Base-by-base conservation (phyloP, 2,888 invertebrate species). In the Empis stercorea region DNA sequence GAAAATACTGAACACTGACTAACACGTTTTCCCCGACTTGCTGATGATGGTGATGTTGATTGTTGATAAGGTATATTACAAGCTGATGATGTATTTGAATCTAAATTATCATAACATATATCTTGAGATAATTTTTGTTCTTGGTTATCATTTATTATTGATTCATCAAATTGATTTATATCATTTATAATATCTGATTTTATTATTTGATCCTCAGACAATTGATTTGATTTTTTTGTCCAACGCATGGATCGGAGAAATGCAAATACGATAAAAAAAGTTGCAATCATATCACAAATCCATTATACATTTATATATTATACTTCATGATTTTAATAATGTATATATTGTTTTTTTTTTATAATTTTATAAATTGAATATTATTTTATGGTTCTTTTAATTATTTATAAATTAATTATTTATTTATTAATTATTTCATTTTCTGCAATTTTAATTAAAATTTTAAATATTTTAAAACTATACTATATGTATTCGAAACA, bases 211-310 rank as follows among this genome's bases (percentile, higher is more conserved):
- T 36, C 15, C 7, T n/a, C 37, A 15, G 15, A 11, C 37, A 34
- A 34, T 34, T 13, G 34, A 43, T 41, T 50, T 15, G 49, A 14
- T 46, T 51, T 45, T 43, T 23, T 40, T 23, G n/a, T 61, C 68
- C 68, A 68, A 57, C 64, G 65, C 52, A 69, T 62, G 55, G 68
- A 65, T 56, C 68, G 66, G 57, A 69, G 61, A 61, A 69, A 64
- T 61, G 66, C 64, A 59, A 66, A 66, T 50, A 69, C 60, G 51
- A 69, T 64, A 55, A 69, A 68, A 52, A 69, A 57, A 51, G 68
- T 68, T 58, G 68, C 68, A 61, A 69, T 68, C 68, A 69, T 59
- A 56, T 53, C 57, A 57, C 54, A 56, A 50, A 48, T 51, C 49
- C 50, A 30, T 50, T 51, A 48, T 48, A 17, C 32, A n/a, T 42